Evolutionary conservation across 2,888 invertebrate genomes (phyloP).

Genomic region (Aleiodes alternator): DNA sequence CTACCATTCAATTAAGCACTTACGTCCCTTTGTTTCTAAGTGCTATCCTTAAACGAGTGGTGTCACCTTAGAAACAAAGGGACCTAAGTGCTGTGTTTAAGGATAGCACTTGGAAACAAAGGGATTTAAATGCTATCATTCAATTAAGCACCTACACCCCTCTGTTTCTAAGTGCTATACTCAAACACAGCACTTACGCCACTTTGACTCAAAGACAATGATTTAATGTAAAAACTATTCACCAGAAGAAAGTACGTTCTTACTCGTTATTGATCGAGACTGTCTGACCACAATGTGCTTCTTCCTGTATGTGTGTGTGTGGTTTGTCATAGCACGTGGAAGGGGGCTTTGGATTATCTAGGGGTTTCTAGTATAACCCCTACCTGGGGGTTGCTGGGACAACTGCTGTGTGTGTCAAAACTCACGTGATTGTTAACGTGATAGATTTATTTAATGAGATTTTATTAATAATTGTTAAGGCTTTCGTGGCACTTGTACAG

Average conservation of each 20-base stretch:
- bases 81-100: too few relatives aligned
- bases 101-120: too few relatives aligned
- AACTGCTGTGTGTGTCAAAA: slow-evolving; percentile 25
- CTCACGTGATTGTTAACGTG: slow-evolving; percentile 20
- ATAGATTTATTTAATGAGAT: slow-evolving; percentile 16
- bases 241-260: slow-evolving; percentile 14
- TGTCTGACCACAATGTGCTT: slow-evolving; percentile 8
- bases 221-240: not conserved
- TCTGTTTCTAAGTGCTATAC: too few relatives aligned
- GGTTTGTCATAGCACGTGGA: slow-evolving; percentile 16
- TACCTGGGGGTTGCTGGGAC: slow-evolving; percentile 8
- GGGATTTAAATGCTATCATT: too few relatives aligned
- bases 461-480: not conserved
- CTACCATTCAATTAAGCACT: too few relatives aligned
- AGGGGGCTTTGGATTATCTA: slow-evolving; percentile 23
- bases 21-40: too few relatives aligned
- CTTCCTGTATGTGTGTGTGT: not conserved
- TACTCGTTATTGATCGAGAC: slow-evolving; percentile 7
- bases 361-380: slow-evolving; percentile 8
- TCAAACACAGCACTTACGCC: too few relatives aligned
- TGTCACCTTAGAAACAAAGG: too few relatives aligned
- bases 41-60: too few relatives aligned
- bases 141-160: too few relatives aligned
- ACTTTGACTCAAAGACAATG: too few relatives aligned
- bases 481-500: slow-evolving; percentile 11